These are phyloP conservation scores for Mycalesis mineus DNA, from an alignment of 2,888 invertebrate species.

Conservation along the genomic window DNA sequence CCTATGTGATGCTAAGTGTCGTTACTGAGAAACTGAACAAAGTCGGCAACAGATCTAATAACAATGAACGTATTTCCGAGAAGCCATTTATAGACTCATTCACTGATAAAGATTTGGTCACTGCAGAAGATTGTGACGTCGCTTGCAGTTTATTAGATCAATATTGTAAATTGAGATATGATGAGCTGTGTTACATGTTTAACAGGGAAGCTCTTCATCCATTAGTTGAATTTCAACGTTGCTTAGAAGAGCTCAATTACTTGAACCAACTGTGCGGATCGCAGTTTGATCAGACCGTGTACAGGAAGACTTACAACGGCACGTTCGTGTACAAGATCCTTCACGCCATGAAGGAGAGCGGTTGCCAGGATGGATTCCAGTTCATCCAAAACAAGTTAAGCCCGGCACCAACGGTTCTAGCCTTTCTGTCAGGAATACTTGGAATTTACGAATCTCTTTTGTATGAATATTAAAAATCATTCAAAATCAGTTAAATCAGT, in stretches of 20 bases:
- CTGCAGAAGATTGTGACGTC: slow-evolving; percentile 24
- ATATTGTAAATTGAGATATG: slow-evolving; percentile 26
- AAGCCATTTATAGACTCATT: slow-evolving; percentile 9
- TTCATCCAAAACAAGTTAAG: slow-evolving; percentile 2
- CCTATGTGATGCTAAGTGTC: slow-evolving; percentile 36
- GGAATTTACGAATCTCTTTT: slow-evolving; percentile 5
- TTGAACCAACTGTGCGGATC: slow-evolving; percentile 44
- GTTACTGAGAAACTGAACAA: slow-evolving; percentile 24
- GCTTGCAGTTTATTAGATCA: slow-evolving; percentile 24
- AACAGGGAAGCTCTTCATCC: slow-evolving; percentile 26
- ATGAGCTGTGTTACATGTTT: slow-evolving; percentile 29
- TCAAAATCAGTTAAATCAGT: too few species aligned
- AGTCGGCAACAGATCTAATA: neutral
- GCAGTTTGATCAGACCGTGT: slow-evolving; percentile 32
- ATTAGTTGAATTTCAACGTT: slow-evolving; percentile 40
- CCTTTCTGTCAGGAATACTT: slow-evolving; percentile 2
- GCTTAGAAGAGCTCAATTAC: slow-evolving; percentile 40
- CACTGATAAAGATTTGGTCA: slow-evolving; percentile 20
- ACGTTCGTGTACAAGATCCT: slow-evolving; percentile 39
- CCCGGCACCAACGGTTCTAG: slow-evolving; percentile 6
- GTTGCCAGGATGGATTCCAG: neutral
- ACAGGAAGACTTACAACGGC: slow-evolving; percentile 39
- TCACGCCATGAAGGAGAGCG: neutral
- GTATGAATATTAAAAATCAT: slow-evolving; percentile 2
- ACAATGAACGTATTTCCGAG: neutral